Evolutionary conservation across 2,797 vertebrate species (phyloP).

Genomic region (Morelia viridis): DNA sequence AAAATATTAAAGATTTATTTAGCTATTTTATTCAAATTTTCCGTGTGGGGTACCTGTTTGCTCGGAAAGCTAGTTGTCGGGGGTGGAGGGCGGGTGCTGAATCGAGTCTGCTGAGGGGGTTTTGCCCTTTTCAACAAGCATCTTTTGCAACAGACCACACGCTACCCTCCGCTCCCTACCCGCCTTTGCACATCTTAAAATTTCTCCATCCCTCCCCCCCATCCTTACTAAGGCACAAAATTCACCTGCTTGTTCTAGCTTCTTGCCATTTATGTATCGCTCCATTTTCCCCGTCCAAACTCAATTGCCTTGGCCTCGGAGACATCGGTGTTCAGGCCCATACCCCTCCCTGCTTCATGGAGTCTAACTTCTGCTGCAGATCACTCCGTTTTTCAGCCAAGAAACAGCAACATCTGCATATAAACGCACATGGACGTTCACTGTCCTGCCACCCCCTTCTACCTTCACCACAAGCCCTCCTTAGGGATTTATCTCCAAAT

Average conservation of each 20-base stretch:
- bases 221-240: not conserved
- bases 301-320: not conserved
- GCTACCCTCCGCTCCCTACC: not conserved
- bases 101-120: not conserved
- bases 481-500: not conserved
- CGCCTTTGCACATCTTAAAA: not conserved
- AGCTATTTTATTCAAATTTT: constrained; percentile 88
- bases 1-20: constrained; percentile 99
- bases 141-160: not conserved
- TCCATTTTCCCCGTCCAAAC: not conserved
- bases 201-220: not conserved
- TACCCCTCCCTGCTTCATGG: not conserved
- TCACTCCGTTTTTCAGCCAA: not conserved
- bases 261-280: not conserved
- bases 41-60: constrained; percentile 10
- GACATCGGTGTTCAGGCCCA: not conserved
- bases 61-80: not conserved
- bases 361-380: not conserved
- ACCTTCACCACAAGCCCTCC: not conserved
- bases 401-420: not conserved
- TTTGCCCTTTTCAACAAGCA: not conserved
- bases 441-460: not conserved
- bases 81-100: not conserved
- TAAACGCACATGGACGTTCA: not conserved
- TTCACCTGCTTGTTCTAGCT: not conserved